phyloP scores from a whole-genome alignment of 2,797 vertebrate species.

The Hylomyscus alleni region DNA sequence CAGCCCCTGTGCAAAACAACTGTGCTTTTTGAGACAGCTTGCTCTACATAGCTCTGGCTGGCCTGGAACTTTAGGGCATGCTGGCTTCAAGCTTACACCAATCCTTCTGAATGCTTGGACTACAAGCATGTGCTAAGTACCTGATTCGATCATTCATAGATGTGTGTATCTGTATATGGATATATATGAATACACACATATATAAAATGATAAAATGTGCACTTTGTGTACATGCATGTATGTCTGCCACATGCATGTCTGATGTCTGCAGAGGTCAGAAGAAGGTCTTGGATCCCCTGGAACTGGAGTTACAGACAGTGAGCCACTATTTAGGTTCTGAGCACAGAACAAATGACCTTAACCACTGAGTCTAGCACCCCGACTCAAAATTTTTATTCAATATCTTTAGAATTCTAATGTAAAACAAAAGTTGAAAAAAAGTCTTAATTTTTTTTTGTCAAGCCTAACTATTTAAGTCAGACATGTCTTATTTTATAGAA shows the following conservation, averaged over 20 bases:
- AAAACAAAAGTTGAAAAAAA: neutral
- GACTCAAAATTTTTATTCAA: neutral
- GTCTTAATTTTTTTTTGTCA: neutral
- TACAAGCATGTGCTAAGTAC: too few species aligned
- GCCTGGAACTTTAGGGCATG: neutral
- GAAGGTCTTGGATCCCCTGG: neutral
- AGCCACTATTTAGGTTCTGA: neutral
- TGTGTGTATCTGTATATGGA: too few species aligned
- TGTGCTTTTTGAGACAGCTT: neutral
- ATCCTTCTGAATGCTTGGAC: neutral
- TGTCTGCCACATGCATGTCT: neutral
- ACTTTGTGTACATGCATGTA: neutral
- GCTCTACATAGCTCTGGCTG: neutral
- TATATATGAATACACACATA: neutral
- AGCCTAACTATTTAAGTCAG: constrained; percentile 21
- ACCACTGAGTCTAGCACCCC: neutral
- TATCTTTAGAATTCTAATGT: constrained; percentile 1
- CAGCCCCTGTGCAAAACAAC: neutral
- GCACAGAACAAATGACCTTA: neutral
- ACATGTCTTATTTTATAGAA: constrained; percentile 32
- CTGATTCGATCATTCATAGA: neutral
- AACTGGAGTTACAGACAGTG: neutral
- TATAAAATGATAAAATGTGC: neutral
- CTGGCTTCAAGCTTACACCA: neutral
- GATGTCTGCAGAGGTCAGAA: neutral